Evolutionary conservation across 2,888 invertebrate species (phyloP).

Genomic region (Trichacis sp.): DNA sequence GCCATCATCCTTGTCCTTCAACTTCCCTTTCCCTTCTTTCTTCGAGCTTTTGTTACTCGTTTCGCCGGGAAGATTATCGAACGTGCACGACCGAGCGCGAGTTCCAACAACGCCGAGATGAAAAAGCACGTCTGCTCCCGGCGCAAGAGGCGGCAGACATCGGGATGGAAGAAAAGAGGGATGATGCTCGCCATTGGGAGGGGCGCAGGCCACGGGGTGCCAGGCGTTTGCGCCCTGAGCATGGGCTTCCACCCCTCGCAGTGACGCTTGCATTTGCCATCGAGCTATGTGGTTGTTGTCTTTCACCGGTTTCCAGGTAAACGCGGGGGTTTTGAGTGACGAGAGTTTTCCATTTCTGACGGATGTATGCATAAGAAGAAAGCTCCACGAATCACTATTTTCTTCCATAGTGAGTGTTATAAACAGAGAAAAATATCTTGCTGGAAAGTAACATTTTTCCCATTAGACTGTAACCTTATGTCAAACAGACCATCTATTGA

Average conservation of each 20-base stretch:
- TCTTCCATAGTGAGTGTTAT: no score
- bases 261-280: constrained; percentile 1
- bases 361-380: no score
- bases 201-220: constrained; percentile 50
- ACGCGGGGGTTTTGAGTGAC: no score
- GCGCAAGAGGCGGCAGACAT: constrained; percentile 52
- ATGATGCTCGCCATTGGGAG: constrained; percentile 41
- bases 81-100: neutral
- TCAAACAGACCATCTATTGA: no score
- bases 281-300: constrained; percentile 2
- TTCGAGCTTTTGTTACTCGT: constrained; percentile 12
- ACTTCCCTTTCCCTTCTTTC: constrained; percentile 21
- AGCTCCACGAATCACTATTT: no score
- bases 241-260: constrained; percentile 10
- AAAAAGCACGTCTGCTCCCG: constrained; percentile 30
- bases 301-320: no score
- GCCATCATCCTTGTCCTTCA: constrained; percentile 40
- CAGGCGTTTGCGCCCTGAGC: constrained; percentile 53
- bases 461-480: no score
- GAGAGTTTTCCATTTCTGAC: no score
- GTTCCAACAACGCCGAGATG: constrained; percentile 26
- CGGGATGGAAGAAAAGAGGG: constrained; percentile 50
- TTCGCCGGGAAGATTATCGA: neutral
- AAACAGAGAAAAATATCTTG: no score
- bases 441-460: no score